Evolutionary conservation across 35 echinoderm and acorn worm genomes (phyloP).

Genomic region (Apostichopus parvimensis): DNA sequence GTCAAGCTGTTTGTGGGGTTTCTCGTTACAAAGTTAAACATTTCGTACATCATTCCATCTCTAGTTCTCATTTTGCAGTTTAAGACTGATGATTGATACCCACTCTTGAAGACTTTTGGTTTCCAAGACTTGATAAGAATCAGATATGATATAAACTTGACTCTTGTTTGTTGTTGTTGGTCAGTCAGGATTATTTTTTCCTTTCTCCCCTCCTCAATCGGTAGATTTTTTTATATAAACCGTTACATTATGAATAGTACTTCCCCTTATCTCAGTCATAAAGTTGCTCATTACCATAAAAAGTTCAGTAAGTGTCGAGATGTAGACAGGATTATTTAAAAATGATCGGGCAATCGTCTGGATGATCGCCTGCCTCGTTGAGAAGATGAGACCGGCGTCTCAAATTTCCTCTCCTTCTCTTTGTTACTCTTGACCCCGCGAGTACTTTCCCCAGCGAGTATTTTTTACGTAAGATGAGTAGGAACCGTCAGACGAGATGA

Average conservation of each 20-base stretch:
- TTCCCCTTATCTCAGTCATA: not conserved
- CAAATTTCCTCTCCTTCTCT: not conserved
- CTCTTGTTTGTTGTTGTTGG: not conserved
- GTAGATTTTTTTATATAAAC: not conserved
- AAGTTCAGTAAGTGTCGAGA: not conserved
- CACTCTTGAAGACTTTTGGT: not conserved
- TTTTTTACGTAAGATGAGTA: not conserved
- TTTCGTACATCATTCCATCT: not conserved
- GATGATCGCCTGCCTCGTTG: not conserved
- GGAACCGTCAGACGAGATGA: not conserved
- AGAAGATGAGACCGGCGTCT: not conserved
- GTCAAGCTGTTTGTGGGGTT: not conserved
- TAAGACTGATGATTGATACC: not conserved
- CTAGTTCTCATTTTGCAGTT: not conserved
- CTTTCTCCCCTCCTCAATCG: not conserved
- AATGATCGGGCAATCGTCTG: not conserved
- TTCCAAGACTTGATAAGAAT: not conserved
- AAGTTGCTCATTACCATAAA: not conserved
- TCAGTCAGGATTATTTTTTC: not conserved
- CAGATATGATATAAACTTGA: not conserved
- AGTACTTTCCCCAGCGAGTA: not conserved
- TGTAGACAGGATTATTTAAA: not conserved
- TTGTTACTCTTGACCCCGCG: not conserved
- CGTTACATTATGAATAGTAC: not conserved
- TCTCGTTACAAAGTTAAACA: not conserved